phyloP scores from a whole-genome alignment of 2,888 invertebrate genomes.

The Alloscopus bannaensis region DNA sequence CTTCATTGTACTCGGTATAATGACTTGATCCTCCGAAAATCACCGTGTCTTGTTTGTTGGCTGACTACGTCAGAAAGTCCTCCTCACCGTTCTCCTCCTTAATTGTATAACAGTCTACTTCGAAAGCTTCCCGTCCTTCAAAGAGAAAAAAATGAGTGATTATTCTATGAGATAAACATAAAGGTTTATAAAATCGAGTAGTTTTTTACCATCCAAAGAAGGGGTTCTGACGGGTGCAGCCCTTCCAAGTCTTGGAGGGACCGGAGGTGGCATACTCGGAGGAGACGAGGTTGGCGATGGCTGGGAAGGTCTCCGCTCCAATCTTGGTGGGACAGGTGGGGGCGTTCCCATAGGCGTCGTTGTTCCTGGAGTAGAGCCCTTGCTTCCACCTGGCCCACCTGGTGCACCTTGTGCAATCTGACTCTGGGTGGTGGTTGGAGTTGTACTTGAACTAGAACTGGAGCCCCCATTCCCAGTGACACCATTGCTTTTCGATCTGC shows the following conservation, averaged over 20 bases:
- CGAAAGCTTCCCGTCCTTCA: conserved; percentile 72
- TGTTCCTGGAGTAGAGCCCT: conserved; percentile 69
- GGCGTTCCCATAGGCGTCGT: conserved; percentile 69
- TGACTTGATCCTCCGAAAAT: background rate
- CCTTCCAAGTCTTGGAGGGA: conserved; percentile 72
- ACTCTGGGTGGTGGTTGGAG: conserved; percentile 70
- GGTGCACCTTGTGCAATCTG: conserved; percentile 54
- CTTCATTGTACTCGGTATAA: conserved; percentile 35
- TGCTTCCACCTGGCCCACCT: conserved; percentile 45
- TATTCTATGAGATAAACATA: background rate
- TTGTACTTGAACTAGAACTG: conserved; percentile 70
- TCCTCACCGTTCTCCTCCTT: conserved; percentile 73
- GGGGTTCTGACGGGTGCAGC: conserved; percentile 72
- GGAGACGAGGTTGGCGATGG: conserved; percentile 71
- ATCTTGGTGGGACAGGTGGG: conserved; percentile 72
- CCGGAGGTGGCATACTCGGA: conserved; percentile 72
- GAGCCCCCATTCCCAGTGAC: conserved; percentile 58
- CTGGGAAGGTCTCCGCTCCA: conserved; percentile 71
- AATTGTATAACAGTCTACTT: conserved; percentile 73
- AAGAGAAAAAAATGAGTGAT: conserved; percentile 8
- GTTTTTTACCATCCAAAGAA: conserved; percentile 69
- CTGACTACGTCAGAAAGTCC: conserved; percentile 71
- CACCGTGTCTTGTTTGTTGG: too few species aligned
- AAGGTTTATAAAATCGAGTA: background rate
- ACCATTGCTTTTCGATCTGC: conserved; percentile 55